phyloP scores from a whole-genome alignment of 2,797 vertebrate species.

The Zenarchopterus dispar region DNA sequence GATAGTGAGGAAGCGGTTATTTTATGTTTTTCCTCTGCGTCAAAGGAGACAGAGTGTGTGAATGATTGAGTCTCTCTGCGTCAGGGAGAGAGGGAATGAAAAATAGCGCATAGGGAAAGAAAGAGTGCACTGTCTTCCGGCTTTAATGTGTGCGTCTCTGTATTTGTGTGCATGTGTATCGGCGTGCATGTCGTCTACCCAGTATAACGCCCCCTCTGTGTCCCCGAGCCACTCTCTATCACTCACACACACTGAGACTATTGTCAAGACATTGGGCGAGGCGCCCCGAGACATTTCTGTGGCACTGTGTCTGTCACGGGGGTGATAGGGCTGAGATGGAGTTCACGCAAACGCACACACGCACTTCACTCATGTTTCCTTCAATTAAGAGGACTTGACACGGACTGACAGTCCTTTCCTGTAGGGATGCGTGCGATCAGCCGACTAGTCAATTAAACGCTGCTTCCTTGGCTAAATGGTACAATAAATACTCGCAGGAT shows the following conservation, averaged over 20 bases:
- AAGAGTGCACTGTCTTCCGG: conserved; percentile 79
- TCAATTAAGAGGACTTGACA: conserved; percentile 26
- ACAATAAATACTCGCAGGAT: conserved; percentile 4
- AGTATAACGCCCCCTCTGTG: conserved; percentile 81
- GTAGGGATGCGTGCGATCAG: not conserved
- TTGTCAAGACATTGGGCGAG: conserved; percentile 78
- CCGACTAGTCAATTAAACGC: conserved; percentile 3
- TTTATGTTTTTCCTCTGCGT: conserved; percentile 75
- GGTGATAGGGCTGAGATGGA: conserved; percentile 70
- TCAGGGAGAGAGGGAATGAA: conserved; percentile 72
- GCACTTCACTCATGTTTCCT: conserved; percentile 21
- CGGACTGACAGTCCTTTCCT: conserved; percentile 11
- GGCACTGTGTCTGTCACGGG: conserved; percentile 76
- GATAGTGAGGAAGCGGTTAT: conserved; percentile 56
- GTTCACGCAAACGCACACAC: conserved; percentile 48
- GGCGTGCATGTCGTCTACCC: conserved; percentile 64
- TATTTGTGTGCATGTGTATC: conserved; percentile 32
- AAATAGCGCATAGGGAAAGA: conserved; percentile 69
- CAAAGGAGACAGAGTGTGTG: conserved; percentile 72
- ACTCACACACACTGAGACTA: conserved; percentile 82
- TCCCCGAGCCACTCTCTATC: conserved; percentile 72
- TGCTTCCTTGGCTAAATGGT: not conserved
- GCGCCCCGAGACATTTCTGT: conserved; percentile 77
- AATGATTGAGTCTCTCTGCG: conserved; percentile 77
- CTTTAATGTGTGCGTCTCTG: conserved; percentile 50